Percentiles rank a stretch among this genome's conserved stretches.
Evolutionary conservation across 2,888 invertebrate genomes (phyloP).

Genomic region (Doris montereyensis): DNA sequence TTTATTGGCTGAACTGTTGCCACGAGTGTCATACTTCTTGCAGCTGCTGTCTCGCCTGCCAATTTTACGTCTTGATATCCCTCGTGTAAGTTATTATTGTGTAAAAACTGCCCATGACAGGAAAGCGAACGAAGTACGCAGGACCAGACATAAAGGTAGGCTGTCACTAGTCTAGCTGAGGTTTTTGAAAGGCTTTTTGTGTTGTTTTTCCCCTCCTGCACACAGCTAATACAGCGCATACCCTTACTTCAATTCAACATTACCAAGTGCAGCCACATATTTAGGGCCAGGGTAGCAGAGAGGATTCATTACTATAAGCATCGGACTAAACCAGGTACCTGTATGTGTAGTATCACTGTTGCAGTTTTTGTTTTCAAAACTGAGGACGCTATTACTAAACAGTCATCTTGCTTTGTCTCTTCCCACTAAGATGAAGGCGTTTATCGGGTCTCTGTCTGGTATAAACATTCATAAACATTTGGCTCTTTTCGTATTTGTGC

Average conservation of each 20-base stretch:
- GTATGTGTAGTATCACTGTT: no score
- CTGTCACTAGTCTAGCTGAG: no score
- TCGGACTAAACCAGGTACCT: not conserved
- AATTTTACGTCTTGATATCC: slow-evolving; percentile 8
- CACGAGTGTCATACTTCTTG: no score
- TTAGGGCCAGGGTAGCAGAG: not conserved
- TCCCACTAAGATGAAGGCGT: no score
- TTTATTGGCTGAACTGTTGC: no score
- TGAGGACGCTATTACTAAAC: not conserved
- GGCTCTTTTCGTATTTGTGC: no score
- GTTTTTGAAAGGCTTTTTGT: not conserved
- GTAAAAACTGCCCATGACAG: slow-evolving; percentile 40
- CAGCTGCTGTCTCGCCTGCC: slow-evolving; percentile 33
- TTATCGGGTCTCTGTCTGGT: no score
- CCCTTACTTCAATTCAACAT: not conserved
- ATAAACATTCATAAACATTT: no score
- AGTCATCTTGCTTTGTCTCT: not conserved
- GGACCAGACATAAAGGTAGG: slow-evolving; percentile 2
- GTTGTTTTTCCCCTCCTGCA: no score
- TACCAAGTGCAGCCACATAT: not conserved
- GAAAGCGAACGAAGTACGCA: slow-evolving; percentile 35
- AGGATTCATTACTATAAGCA: not conserved
- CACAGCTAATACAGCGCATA: not conserved
- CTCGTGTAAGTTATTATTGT: slow-evolving; percentile 18
- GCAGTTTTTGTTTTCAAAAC: not conserved